These are phyloP conservation scores for Scaptodrosophila latifasciaeformis DNA, from an alignment of 2,888 invertebrate genomes.

Conservation along the genomic window DNA sequence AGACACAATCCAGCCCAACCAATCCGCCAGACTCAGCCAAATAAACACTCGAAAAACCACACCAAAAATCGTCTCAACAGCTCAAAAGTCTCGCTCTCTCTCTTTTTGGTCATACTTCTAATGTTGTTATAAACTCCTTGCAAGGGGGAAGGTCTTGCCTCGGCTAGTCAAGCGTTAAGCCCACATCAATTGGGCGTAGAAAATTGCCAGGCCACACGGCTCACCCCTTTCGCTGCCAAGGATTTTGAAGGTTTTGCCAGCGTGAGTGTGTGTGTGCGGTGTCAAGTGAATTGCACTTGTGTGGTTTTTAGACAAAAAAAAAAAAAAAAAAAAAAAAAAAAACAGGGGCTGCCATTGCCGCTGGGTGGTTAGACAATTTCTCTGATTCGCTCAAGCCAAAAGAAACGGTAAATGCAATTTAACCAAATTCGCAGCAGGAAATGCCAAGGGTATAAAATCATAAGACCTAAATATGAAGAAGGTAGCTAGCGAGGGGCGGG, in stretches of 20 bases:
- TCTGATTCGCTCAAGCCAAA: conserved; percentile 45
- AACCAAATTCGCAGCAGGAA: conserved; percentile 67
- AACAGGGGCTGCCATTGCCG: conserved; percentile 8
- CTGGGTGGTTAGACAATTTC: conserved; percentile 47
- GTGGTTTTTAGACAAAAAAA: conserved; percentile 20
- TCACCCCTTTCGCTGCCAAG: conserved; percentile 11
- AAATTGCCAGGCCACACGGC: conserved; percentile 27
- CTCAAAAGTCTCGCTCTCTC: no score
- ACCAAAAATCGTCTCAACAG: not conserved
- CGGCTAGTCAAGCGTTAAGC: conserved; percentile 70
- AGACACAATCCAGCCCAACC: no score
- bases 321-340: not conserved
- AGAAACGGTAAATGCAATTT: conserved; percentile 50
- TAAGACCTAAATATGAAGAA: conserved; percentile 4
- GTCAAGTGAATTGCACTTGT: conserved; percentile 43
- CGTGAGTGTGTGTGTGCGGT: conserved; percentile 49
- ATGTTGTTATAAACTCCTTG: no score
- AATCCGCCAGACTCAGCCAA: no score
- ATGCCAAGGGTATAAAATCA: conserved; percentile 31
- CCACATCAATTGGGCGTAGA: conserved; percentile 72
- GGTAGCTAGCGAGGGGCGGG: no score
- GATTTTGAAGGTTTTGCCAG: conserved; percentile 39
- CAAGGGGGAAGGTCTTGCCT: no score
- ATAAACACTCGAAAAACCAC: no score
- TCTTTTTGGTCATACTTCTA: no score